Evolutionary conservation across 2,113 vertebrate genomes (phyloP).

Genomic region (Balaeniceps rex): DNA sequence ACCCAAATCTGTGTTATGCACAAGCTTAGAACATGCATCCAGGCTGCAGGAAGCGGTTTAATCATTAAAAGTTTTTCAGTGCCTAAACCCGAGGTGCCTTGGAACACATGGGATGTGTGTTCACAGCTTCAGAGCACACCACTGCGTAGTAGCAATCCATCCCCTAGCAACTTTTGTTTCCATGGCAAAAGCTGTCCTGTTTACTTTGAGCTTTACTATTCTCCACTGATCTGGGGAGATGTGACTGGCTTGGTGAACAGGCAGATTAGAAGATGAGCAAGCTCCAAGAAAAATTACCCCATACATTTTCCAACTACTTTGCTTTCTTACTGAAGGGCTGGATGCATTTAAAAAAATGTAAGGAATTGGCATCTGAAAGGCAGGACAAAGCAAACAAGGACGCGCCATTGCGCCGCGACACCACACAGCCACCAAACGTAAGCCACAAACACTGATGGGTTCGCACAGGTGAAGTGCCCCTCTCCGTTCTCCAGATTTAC

Average conservation of each 20-base stretch:
- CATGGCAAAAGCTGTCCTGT: constrained; percentile 38
- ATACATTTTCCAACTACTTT: not conserved
- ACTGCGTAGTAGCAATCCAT: constrained; percentile 4
- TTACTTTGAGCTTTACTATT: constrained; percentile 44
- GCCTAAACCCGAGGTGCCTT: not conserved
- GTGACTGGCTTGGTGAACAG: not conserved
- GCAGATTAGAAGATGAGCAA: not conserved
- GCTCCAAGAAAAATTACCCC: not conserved
- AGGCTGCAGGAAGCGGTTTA: not conserved
- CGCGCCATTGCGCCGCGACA: not conserved
- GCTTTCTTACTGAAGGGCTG: not conserved
- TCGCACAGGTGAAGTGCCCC: not conserved
- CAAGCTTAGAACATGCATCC: not conserved
- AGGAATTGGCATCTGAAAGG: not conserved
- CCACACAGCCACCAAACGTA: not conserved
- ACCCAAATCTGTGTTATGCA: not conserved
- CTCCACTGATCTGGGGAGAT: not conserved
- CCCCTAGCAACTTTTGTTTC: constrained; percentile 61
- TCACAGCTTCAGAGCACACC: constrained; percentile 18
- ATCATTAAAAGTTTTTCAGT: not conserved
- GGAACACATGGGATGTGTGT: not conserved
- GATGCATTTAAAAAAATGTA: fast-evolving
- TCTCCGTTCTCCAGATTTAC: not conserved
- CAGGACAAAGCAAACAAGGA: not conserved
- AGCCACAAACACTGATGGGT: not conserved